A percentile compares a stretch with the other conserved stretches of the same genome.
Conservation (phyloP, 2,797 vertebrate genomes). For the Fringilla coelebs region DNA sequence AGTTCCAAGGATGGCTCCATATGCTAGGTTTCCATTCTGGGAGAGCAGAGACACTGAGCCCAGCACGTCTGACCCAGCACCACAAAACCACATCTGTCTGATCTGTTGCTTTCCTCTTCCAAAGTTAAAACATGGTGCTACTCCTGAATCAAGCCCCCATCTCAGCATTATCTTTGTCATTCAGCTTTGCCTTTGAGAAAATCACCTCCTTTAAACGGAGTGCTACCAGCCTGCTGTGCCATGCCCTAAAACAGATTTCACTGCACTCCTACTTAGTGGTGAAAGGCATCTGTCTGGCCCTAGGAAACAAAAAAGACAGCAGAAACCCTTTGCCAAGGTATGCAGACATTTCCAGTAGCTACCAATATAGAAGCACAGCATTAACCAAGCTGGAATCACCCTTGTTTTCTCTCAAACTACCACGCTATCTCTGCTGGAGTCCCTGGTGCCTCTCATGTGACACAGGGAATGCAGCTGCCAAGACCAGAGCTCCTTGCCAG, state of each 20-base stretch:
- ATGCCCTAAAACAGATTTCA: neutral
- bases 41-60: neutral
- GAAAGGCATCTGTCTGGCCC: slow-evolving; percentile 19
- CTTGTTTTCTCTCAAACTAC: neutral
- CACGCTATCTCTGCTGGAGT: neutral
- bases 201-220: neutral
- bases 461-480: neutral
- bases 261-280: neutral
- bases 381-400: neutral
- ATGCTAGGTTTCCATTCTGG: neutral
- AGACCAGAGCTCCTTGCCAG: neutral
- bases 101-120: neutral
- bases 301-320: neutral
- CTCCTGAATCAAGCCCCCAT: neutral
- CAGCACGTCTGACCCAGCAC: neutral
- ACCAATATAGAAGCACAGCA: neutral
- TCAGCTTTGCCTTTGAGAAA: neutral
- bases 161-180: neutral
- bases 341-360: slow-evolving; percentile 39
- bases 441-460: neutral
- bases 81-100: neutral
- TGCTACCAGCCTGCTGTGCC: neutral
- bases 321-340: slow-evolving; percentile 1
- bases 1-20: neutral
- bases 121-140: neutral